Conservation (phyloP, 1,140 invertebrate genomes). For the Pinna nobilis region DNA sequence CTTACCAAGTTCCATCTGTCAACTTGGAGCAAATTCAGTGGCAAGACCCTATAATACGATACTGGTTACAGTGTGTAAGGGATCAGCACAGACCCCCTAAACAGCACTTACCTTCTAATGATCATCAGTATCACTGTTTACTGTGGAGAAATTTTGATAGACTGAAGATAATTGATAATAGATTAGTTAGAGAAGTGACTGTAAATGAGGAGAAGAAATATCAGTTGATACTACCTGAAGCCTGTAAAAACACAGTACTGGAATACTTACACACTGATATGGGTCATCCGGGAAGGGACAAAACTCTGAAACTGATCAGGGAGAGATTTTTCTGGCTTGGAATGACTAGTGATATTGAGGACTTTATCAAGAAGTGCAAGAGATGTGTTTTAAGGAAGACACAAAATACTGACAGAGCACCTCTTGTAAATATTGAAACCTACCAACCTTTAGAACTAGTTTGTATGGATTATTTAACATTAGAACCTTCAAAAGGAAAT, state of each 20-base stretch:
- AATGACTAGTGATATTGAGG: background rate
- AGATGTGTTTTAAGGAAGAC: background rate
- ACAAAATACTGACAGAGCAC: background rate
- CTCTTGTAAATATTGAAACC: background rate
- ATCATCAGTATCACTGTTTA: too few species aligned
- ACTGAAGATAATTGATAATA: background rate
- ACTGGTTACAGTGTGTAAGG: too few species aligned
- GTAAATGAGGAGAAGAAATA: background rate
- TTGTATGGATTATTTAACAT: slow-evolving; percentile 8
- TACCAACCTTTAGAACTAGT: slow-evolving; percentile 1
- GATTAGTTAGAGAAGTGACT: background rate
- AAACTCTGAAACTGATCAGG: background rate
- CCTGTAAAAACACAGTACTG: background rate
- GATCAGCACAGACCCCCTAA: too few species aligned
- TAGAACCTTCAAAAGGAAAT: slow-evolving; percentile 6
- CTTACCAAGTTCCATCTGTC: too few species aligned
- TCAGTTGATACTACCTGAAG: slow-evolving; percentile 28
- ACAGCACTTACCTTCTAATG: too few species aligned
- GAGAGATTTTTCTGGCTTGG: slow-evolving; percentile 7
- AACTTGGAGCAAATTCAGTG: too few species aligned
- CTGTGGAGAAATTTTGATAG: too few species aligned
- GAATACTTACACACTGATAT: background rate
- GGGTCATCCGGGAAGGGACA: background rate
- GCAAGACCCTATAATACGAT: too few species aligned
- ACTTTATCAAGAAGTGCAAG: background rate